Evolutionary conservation across 2,797 vertebrate species (phyloP).

Genomic region (Etheostoma perlongum): DNA sequence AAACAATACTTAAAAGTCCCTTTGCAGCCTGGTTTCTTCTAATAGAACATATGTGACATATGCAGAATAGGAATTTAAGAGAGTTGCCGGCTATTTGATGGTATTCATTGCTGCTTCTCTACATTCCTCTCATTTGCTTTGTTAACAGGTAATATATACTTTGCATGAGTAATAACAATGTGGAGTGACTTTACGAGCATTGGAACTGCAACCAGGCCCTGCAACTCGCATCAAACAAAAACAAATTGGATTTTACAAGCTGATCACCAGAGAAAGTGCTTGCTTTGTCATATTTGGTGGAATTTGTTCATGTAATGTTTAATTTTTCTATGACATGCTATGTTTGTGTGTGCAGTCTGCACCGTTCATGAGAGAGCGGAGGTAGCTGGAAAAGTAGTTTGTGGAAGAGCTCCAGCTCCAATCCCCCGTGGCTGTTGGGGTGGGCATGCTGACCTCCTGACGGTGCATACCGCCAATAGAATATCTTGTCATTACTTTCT

Average conservation of each 20-base stretch:
- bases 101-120: not conserved
- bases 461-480: conserved; percentile 8
- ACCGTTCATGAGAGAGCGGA: fast-evolving
- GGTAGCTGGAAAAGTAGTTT: not conserved
- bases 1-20: not conserved
- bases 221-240: not conserved
- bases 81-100: not conserved
- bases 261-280: not conserved
- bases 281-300: not conserved
- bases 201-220: not conserved
- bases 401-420: not conserved
- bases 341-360: not conserved
- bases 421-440: conserved; percentile 5
- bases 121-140: not conserved
- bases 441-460: conserved; percentile 17
- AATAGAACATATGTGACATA: not conserved
- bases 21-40: not conserved
- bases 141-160: not conserved
- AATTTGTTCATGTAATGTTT: not conserved
- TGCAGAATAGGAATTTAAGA: not conserved
- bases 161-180: not conserved
- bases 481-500: conserved; percentile 8
- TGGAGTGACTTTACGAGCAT: not conserved
- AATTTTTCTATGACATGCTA: not conserved
- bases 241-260: not conserved